phyloP scores from a whole-genome alignment of 1,140 invertebrate species.

The Bombus waltoni region DNA sequence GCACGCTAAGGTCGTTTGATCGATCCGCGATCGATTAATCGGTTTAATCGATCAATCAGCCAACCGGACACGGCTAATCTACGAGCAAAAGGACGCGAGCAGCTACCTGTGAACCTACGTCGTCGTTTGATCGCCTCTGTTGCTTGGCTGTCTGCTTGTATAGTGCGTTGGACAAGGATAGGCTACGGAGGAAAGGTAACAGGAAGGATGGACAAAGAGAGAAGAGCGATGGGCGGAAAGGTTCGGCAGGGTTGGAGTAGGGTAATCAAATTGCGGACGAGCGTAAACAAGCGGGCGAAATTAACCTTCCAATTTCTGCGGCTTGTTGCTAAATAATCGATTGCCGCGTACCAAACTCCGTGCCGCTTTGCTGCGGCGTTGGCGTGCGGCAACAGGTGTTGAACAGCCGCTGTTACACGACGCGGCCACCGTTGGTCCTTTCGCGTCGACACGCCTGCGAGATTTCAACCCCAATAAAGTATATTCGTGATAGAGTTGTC shows the following conservation, averaged over 20 bases:
- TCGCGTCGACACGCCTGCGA: background rate
- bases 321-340: conserved; percentile 81
- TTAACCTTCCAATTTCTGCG: conserved; percentile 80
- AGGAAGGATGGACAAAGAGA: background rate
- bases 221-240: conserved; percentile 22
- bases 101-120: conserved; percentile 24
- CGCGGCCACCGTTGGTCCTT: conserved; percentile 27
- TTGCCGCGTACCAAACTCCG: conserved; percentile 71
- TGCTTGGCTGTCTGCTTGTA: background rate
- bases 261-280: conserved; percentile 75
- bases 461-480: background rate
- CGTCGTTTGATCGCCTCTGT: background rate
- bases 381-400: conserved; percentile 74
- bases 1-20: background rate
- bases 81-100: background rate
- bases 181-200: background rate
- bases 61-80: background rate
- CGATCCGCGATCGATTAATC: conserved; percentile 14
- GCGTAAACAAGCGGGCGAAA: conserved; percentile 77
- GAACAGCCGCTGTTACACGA: conserved; percentile 69
- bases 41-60: conserved; percentile 25
- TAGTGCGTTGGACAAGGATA: background rate
- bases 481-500: background rate
- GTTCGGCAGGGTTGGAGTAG: conserved; percentile 11
- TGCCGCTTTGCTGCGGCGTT: conserved; percentile 54